These are phyloP conservation scores for Sebastes melanostomus DNA, from an alignment of 2,797 vertebrate species.

Conservation along the genomic window DNA sequence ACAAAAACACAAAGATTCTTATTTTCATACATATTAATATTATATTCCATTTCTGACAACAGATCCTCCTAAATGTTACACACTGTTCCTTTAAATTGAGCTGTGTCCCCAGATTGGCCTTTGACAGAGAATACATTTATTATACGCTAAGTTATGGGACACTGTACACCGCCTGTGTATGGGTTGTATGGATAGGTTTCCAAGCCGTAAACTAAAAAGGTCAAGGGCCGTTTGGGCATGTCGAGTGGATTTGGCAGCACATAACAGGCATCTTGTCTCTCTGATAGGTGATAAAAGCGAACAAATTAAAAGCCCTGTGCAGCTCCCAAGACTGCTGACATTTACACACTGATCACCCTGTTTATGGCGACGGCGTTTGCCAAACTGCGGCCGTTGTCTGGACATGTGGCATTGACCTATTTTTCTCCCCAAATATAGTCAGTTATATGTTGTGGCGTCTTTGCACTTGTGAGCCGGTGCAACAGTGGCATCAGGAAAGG, in stretches of 20 bases:
- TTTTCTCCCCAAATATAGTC: conserved; percentile 69
- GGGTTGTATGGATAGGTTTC: conserved; percentile 13
- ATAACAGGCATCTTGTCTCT: conserved; percentile 66
- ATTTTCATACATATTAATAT: background rate
- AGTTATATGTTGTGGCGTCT: conserved; percentile 35
- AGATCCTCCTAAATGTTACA: background rate
- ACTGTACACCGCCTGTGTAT: conserved; percentile 39
- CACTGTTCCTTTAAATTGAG: conserved; percentile 47
- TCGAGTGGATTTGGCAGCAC: conserved; percentile 70
- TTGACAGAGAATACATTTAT: conserved; percentile 64
- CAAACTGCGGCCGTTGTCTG: conserved; percentile 56
- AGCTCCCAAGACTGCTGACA: conserved; percentile 68
- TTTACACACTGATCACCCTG: conserved; percentile 64
- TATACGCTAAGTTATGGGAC: conserved; percentile 47
- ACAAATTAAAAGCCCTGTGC: conserved; percentile 72
- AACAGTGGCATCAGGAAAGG: conserved; percentile 23
- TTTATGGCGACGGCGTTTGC: conserved; percentile 69
- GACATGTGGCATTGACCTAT: conserved; percentile 64
- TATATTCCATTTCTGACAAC: background rate
- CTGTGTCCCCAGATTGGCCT: conserved; percentile 48
- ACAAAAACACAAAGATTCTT: background rate
- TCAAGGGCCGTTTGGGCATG: conserved; percentile 71
- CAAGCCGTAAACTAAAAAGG: conserved; percentile 75
- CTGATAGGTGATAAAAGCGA: conserved; percentile 73
- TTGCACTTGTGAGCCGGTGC: conserved; percentile 9